Conservation (phyloP, 1,140 invertebrate species). For the Drosophila malerkotliana region DNA sequence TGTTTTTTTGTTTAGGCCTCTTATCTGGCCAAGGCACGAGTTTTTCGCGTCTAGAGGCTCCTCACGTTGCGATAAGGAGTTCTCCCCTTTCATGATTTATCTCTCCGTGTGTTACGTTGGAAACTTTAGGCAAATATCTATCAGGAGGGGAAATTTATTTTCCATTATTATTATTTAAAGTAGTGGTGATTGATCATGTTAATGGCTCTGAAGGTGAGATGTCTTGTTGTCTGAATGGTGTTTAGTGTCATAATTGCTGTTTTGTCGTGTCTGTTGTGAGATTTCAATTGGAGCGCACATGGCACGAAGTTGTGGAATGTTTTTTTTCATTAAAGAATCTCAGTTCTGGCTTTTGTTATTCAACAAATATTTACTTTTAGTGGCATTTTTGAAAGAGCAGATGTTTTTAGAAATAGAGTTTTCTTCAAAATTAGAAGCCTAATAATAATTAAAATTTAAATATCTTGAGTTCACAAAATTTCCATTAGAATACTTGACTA, state of each 20-base stretch:
- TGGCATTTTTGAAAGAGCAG: not conserved
- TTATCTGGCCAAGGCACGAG: slow-evolving; percentile 18
- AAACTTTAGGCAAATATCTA: slow-evolving; percentile 13
- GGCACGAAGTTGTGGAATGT: slow-evolving; percentile 13
- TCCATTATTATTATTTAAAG: slow-evolving; percentile 10
- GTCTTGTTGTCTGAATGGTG: slow-evolving; percentile 18
- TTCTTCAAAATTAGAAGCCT: too few species aligned
- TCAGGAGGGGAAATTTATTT: slow-evolving; percentile 16
- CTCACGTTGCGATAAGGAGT: slow-evolving; percentile 28
- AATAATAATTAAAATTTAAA: not conserved
- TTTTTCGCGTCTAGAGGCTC: slow-evolving; percentile 6
- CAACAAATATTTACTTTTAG: not conserved
- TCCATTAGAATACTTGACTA: not conserved
- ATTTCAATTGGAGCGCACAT: slow-evolving; percentile 20
- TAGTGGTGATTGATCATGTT: slow-evolving; percentile 37
- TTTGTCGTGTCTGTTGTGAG: slow-evolving; percentile 21
- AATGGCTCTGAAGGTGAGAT: slow-evolving; percentile 26
- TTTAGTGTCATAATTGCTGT: slow-evolving; percentile 23
- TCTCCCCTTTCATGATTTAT: slow-evolving; percentile 17
- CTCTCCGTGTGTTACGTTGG: slow-evolving; percentile 4
- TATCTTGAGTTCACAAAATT: not conserved
- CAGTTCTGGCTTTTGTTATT: not conserved
- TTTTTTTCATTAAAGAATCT: slow-evolving; percentile 16
- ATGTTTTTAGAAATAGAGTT: not conserved
- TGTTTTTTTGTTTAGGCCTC: not conserved